phyloP scores from a whole-genome alignment of 2,888 invertebrate genomes.

The Notocelia uddmanniana region DNA sequence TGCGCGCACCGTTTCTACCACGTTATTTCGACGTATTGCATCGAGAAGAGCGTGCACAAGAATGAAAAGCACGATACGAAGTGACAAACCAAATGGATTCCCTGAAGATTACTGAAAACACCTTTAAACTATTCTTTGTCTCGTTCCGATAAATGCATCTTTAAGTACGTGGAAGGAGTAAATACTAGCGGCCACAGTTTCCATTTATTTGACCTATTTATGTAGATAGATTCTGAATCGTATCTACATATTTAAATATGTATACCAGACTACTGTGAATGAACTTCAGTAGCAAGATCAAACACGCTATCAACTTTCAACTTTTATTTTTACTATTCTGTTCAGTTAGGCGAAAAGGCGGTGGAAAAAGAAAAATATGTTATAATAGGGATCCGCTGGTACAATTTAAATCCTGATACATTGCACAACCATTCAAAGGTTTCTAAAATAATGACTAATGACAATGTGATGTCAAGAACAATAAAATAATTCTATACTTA shows the following conservation, averaged over 20 bases:
- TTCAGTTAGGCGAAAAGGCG: no score
- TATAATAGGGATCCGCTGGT: no score
- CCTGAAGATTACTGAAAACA: background rate
- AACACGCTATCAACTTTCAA: no score
- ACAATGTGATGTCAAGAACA: no score
- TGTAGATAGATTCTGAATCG: slow-evolving; percentile 9
- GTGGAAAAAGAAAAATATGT: no score
- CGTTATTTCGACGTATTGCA: background rate
- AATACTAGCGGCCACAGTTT: background rate
- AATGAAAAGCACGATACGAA: background rate
- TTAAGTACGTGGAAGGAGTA: background rate
- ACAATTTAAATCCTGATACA: no score
- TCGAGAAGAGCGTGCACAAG: background rate
- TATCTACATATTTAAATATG: background rate
- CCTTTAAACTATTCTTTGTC: background rate
- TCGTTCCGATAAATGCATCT: background rate
- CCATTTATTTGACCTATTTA: background rate
- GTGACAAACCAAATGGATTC: background rate
- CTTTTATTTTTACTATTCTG: no score
- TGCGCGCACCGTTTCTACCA: background rate
- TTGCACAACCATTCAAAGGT: no score
- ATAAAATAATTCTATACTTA: no score
- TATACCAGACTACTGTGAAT: background rate
- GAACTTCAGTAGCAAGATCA: background rate
- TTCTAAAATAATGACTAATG: no score